A percentile compares a stretch with the other conserved stretches of the same genome.
These are phyloP conservation scores for Metacarcinus magister DNA, from an alignment of 2,888 invertebrate genomes.

Conservation along the genomic window DNA sequence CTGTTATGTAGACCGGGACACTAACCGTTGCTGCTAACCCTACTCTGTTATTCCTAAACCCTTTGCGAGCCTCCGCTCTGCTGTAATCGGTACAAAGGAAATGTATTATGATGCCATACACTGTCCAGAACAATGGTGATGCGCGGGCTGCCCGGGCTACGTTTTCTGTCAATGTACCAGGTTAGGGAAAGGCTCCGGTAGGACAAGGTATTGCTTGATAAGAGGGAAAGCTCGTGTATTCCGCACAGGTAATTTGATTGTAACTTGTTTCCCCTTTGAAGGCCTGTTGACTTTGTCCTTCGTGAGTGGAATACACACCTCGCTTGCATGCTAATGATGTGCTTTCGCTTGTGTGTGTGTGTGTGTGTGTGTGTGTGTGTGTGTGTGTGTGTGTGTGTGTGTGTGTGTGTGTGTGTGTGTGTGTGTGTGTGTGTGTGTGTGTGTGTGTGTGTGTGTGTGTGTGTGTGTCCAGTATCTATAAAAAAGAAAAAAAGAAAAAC, in stretches of 20 bases:
- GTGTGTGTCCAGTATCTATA: neutral
- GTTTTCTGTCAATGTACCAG: neutral
- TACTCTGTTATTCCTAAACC: neutral
- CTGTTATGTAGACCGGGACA: neutral
- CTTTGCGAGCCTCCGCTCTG: no score
- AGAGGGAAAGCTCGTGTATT: neutral
- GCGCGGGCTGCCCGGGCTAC: neutral
- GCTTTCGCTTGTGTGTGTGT: neutral
- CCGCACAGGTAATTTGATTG: neutral
- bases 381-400: constrained; percentile 48
- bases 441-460: no score
- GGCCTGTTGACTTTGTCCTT: neutral
- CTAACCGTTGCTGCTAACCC: neutral
- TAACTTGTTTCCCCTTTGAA: neutral
- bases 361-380: constrained; percentile 40
- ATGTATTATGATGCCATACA: neutral
- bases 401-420: constrained; percentile 28
- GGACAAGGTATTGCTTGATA: neutral
- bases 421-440: neutral
- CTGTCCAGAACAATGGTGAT: neutral
- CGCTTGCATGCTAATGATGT: neutral
- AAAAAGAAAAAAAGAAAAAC: neutral
- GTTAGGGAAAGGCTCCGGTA: neutral
- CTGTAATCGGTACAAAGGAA: neutral
- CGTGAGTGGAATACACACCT: neutral